Conservation (phyloP, 2,797 vertebrate species). For the Clarias platycephalus region DNA sequence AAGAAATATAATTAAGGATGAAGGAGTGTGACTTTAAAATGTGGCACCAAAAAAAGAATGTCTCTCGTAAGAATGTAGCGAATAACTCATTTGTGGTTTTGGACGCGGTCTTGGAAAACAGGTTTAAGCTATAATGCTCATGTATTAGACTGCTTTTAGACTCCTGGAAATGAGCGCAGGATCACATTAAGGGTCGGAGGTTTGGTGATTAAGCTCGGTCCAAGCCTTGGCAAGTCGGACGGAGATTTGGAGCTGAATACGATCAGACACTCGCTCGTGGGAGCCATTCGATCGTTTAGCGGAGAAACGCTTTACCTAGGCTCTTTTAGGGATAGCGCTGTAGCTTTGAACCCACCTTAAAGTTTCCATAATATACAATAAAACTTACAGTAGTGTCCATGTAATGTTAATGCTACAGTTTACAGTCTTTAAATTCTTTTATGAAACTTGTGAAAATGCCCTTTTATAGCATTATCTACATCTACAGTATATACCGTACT, state of each 20-base stretch:
- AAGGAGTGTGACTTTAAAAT: neutral
- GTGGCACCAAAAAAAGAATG: neutral
- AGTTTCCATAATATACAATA: neutral
- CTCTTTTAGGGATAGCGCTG: neutral
- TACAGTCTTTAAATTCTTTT: neutral
- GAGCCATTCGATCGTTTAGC: neutral
- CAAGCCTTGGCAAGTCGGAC: neutral
- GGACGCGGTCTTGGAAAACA: slow-evolving; percentile 4
- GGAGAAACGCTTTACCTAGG: neutral
- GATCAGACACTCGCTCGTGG: no score
- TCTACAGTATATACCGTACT: no score
- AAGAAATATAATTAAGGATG: slow-evolving; percentile 4
- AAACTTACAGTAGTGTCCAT: neutral
- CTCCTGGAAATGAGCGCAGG: neutral
- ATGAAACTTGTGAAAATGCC: neutral
- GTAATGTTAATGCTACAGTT: neutral
- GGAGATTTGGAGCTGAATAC: neutral
- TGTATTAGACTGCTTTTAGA: neutral
- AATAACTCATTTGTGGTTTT: slow-evolving; percentile 7
- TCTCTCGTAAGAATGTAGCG: neutral
- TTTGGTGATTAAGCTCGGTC: neutral
- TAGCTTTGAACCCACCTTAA: neutral
- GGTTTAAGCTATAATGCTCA: neutral
- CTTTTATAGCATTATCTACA: no score
- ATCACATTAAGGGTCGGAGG: neutral